Base-by-base conservation (phyloP, 2,113 vertebrate genomes). In the Heloderma charlesbogerti region DNA sequence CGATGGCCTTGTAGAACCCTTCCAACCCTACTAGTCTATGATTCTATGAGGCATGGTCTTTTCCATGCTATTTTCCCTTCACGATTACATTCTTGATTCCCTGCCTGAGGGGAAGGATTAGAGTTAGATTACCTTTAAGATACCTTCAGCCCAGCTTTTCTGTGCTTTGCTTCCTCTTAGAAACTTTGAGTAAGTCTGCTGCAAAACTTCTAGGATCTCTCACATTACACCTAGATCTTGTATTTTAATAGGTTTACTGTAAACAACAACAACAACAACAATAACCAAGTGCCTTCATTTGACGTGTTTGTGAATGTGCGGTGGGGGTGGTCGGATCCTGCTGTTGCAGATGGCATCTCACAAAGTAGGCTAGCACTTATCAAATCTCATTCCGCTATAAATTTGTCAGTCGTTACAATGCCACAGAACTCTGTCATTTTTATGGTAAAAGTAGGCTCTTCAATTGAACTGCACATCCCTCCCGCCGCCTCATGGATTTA, bases 21-120 rank as follows among this genome's bases (percentile, higher is more conserved):
- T n/a, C n/a, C n/a, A n/a, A n/a, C n/a, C n/a, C n/a, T n/a, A n/a
- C n/a, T n/a, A n/a, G n/a, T n/a, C n/a, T n/a, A n/a, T n/a, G n/a
- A n/a, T n/a, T n/a, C n/a, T n/a, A n/a, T n/a, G n/a, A n/a, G 40
- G 60, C 90, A 34, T n/a, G 54, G 74, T 85, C 89, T 93, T 85
- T 29, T 90, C 54, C 7, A 4, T 5, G 16, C 34, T 60, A 27
- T 25, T 77, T 31, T 48, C 37, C 43, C 20, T 48, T 27, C 18
- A 80, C 43, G 69, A 77, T 69, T 20, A 37, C 29, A 63, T 83
- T 84, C 7, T 25, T 88, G 57, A n/a, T 77, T 88, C 66, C 72
- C 25, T 81, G 82, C 89, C 43, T 51, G 72, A 54, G 60, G 25
- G 25, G 9, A 77, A 51, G 54, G 60, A 86, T 78, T 86, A n/a